Conservation (phyloP, 2,797 vertebrate species). For the Nyctibius grandis region DNA sequence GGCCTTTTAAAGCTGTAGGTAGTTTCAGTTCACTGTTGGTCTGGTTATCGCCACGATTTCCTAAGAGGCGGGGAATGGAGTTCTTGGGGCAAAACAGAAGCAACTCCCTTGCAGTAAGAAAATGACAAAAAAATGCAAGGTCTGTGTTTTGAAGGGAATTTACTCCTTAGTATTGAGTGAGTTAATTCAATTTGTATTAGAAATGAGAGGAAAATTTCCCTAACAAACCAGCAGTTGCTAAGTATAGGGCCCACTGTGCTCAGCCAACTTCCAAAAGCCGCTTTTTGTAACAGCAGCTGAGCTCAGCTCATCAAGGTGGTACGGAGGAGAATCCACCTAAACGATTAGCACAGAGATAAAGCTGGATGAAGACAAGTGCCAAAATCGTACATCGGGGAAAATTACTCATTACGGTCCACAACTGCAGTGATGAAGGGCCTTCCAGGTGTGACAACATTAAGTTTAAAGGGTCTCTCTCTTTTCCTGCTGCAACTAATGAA, state of each 20-base stretch:
- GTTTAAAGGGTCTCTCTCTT: not conserved
- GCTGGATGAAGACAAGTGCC: not conserved
- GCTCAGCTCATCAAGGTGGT: not conserved
- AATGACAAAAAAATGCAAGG: not conserved
- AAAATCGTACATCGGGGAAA: not conserved
- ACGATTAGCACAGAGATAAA: not conserved
- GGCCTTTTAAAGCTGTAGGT: not conserved
- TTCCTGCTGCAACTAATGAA: not conserved
- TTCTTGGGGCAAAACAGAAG: not conserved
- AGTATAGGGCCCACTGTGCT: not conserved
- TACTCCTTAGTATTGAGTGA: not conserved
- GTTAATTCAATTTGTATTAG: not conserved
- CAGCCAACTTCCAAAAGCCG: not conserved
- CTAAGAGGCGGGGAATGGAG: rapidly evolving
- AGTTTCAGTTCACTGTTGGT: not conserved
- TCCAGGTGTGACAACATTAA: not conserved
- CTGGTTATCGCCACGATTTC: not conserved
- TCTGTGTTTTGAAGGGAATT: not conserved
- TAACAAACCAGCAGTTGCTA: not conserved
- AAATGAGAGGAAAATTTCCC: not conserved
- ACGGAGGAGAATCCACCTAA: not conserved
- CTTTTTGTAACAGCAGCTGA: not conserved
- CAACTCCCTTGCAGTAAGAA: not conserved
- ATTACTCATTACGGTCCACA: not conserved
- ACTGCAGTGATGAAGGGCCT: not conserved